Evolutionary conservation across 2,113 vertebrate species (phyloP), one percentile per base, ranked within the genome.

Genomic region (Jacana jacana): DNA sequence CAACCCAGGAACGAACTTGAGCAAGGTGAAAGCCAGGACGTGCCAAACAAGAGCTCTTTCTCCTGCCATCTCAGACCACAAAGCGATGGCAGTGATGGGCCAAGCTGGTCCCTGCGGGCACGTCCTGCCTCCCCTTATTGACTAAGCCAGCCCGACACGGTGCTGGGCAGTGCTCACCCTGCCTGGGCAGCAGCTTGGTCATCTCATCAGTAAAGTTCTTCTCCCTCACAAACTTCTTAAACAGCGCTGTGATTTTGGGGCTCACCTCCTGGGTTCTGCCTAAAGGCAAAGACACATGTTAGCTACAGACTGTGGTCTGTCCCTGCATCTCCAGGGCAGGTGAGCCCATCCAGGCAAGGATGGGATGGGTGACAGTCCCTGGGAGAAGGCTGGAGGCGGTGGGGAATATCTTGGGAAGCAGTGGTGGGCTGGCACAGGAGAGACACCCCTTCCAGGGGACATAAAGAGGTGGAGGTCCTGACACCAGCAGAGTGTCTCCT

Each of bases 101-200:
- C 2, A 13, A 60, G 35, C 58, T 49, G 70, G 31, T 69, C 82
- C 48, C 66, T 64, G 65, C n/a, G 2, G 2, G 28, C 2, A 1
- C 3, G 9, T 28, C 35, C 65, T 39, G 23, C 12, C 48, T 73
- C 30, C 79, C 48, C 0, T 0, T 13, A 24, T 20, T 1, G 8
- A 31, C 42, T 3, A 7, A 44, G 10, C 19, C 58, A 40, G 40
- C 25, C 46, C 0, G 0, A 31, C 17, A 2, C 0, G 2, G 28
- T 3, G 40, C n/a, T n/a, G n/a, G n/a, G n/a, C n/a, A n/a, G 10
- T 55, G 37, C 96, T 96, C 54, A 97, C 96, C 94, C 58, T 96
- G 93, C 2, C 81, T 76, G 44, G 93, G 91, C 48, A 96, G 83
- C 2, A 94, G 72, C 70, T 1, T 18, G 73, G 91, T 69, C 23